These are phyloP conservation scores for Oxygymnocypris stewartii DNA, from an alignment of 2,113 vertebrate species.

Conservation along the genomic window DNA sequence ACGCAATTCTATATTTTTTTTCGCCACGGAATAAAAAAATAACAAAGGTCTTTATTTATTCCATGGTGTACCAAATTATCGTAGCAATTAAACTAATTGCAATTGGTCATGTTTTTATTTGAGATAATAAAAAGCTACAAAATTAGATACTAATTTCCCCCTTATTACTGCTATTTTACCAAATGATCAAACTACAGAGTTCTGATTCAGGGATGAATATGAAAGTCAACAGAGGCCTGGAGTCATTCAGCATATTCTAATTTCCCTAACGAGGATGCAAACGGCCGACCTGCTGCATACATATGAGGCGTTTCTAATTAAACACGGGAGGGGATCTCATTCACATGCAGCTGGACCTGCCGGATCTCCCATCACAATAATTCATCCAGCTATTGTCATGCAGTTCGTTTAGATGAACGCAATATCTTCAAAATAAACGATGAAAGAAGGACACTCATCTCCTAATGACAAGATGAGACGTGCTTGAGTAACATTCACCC, in stretches of 20 bases:
- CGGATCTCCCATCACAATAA: neutral
- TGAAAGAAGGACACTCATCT: neutral
- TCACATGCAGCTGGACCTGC: constrained; percentile 5
- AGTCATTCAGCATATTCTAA: neutral
- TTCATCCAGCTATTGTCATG: neutral
- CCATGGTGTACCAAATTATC: too few species aligned
- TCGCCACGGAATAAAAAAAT: too few species aligned
- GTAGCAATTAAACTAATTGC: too few species aligned
- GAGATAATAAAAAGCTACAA: too few species aligned
- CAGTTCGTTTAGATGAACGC: neutral
- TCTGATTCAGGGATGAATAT: constrained; percentile 30
- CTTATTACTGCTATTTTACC: neutral
- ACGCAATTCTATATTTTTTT: too few species aligned
- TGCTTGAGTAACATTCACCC: neutral
- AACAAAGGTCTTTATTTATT: too few species aligned
- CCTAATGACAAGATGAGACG: neutral
- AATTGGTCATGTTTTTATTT: too few species aligned
- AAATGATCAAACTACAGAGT: neutral
- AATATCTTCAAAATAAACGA: neutral
- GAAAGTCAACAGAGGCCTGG: neutral
- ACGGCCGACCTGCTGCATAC: constrained; percentile 12
- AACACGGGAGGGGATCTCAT: constrained; percentile 27
- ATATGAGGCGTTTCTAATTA: constrained; percentile 28
- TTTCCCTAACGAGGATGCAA: constrained; percentile 23
- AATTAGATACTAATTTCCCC: neutral